Evolutionary conservation across 23 tunicate genomes (phyloP), one percentile per base, ranked within the genome.

Genomic region (Trididemnum clinides): DNA sequence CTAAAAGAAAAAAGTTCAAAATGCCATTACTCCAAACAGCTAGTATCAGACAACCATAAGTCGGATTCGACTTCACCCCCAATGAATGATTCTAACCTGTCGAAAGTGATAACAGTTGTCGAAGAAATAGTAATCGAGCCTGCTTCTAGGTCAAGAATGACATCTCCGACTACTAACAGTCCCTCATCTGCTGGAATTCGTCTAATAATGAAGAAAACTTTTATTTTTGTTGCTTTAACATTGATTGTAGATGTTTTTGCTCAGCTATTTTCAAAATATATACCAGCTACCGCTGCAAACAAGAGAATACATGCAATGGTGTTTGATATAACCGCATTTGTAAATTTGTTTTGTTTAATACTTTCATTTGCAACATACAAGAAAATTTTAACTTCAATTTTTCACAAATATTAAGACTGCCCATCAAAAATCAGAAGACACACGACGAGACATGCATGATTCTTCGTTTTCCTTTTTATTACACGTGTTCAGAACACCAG

Each of bases 291-390:
- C 3, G 3, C 25, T n/a, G 66, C 5, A 59, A 25, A 59, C 25
- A 25, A 28, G 3, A 15, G 66, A 15, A 19, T 59, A 4, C 20
- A 59, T n/a, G 22, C 22, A 4, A 59, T 59, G 3, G 20, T 59
- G 66, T 59, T 59, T n/a, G 66, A 59, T n/a, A 59, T 59, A 19
- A 28, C 66, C 5, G 66, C 66, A n/a, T 59, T 59, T 59, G 21
- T 59, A 4, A 59, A 59, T 59, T 59, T 59, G 22, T n/a, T 59
- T 12, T 59, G 20, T 28, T n/a, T 59, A 10, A n/a, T 59, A 3
- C 25, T 59, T 59, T 59, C 66, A 28, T 59, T 59, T n/a, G 66
- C 22, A 19, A 59, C 66, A 10, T 12, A 25, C 5, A 59, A 59
- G 22, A 59, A 59, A 28, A 59, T 59, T n/a, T n/a, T n/a, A n/a